Conservation (phyloP, 2,113 vertebrate species). For the Gasterosteus aculeatus region DNA sequence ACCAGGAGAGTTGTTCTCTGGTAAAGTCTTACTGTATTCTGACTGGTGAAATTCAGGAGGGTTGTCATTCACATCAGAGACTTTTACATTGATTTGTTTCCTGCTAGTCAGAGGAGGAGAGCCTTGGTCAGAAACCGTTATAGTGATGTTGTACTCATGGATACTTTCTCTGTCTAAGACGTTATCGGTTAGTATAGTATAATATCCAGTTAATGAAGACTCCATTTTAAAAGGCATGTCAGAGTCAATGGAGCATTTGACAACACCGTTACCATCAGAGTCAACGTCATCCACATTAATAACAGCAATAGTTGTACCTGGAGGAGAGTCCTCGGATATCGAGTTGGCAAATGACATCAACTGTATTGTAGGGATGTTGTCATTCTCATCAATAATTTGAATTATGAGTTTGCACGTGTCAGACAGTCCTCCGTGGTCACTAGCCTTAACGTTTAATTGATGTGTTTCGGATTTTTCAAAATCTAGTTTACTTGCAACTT, state of each 20-base stretch:
- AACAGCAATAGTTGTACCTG: constrained; percentile 75
- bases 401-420: constrained; percentile 73
- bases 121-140: constrained; percentile 71
- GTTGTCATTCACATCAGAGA: constrained; percentile 65
- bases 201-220: constrained; percentile 74
- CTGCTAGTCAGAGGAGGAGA: constrained; percentile 57
- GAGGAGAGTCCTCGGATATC: constrained; percentile 69
- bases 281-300: constrained; percentile 76
- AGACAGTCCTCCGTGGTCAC: constrained; percentile 63
- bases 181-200: constrained; percentile 66
- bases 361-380: constrained; percentile 74
- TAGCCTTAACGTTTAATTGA: constrained; percentile 70
- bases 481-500: constrained; percentile 57
- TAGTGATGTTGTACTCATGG: constrained; percentile 74
- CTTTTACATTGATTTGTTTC: constrained; percentile 67
- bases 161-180: constrained; percentile 72
- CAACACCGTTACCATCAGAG: constrained; percentile 72
- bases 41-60: constrained; percentile 40
- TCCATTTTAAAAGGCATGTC: constrained; percentile 77
- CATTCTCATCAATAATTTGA: constrained; percentile 77
- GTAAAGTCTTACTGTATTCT: too few species aligned
- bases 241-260: constrained; percentile 68
- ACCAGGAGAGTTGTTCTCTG: too few species aligned
- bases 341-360: constrained; percentile 76
- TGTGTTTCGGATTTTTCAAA: constrained; percentile 62